Evolutionary conservation across 2,113 vertebrate species (phyloP).

Genomic region (Anoplopoma fimbria): DNA sequence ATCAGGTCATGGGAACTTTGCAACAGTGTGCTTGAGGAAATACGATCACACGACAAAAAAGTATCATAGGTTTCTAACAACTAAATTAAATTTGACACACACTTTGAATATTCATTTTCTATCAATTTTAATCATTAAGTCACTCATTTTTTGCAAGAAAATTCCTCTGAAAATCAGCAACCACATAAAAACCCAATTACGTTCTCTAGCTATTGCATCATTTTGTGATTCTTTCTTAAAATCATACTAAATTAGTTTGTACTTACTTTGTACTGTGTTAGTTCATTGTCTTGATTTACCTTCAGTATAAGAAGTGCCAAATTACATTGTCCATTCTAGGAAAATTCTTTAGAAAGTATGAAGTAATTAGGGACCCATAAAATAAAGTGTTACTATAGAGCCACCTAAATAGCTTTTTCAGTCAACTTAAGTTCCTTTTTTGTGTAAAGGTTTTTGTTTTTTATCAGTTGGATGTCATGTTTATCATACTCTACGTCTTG

Average conservation of each 20-base stretch:
- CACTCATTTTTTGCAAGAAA: neutral
- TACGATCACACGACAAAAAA: neutral
- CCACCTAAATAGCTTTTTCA: neutral
- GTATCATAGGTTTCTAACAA: neutral
- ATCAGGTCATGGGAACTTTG: neutral
- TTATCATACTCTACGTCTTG: neutral
- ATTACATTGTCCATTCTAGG: neutral
- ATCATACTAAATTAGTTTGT: neutral
- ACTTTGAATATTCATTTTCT: neutral
- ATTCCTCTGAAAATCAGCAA: neutral
- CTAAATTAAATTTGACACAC: neutral
- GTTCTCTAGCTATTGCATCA: neutral
- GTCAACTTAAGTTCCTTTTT: neutral
- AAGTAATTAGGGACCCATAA: neutral
- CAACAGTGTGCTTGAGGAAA: neutral
- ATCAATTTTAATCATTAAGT: no score
- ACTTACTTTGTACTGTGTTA: neutral
- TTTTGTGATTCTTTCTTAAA: no score
- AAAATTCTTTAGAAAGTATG: neutral
- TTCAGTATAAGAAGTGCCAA: neutral
- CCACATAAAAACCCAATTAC: neutral
- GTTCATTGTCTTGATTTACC: neutral
- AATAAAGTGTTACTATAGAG: neutral
- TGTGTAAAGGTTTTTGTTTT: neutral
- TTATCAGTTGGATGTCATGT: neutral